Evolutionary conservation across 2,888 invertebrate species (phyloP).

Genomic region (Clostera curtula): DNA sequence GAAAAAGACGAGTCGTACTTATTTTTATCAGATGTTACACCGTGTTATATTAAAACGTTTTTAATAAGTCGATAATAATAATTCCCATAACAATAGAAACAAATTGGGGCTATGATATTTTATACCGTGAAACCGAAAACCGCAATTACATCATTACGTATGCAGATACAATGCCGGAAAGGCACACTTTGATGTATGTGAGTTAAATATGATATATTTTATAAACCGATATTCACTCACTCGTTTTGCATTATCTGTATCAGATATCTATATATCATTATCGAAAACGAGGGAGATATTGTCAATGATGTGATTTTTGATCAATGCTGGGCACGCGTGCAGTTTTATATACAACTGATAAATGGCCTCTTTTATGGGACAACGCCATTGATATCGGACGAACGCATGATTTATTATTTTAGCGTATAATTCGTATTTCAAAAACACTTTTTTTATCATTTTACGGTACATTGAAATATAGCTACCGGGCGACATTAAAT

Average conservation of each 20-base stretch:
- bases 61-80: too few species aligned
- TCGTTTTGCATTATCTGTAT: conserved; percentile 26
- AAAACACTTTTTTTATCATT: conserved; percentile 45
- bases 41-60: too few species aligned
- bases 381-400: conserved; percentile 51
- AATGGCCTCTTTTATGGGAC: conserved; percentile 56
- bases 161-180: conserved; percentile 47
- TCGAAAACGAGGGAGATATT: conserved; percentile 49
- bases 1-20: too few species aligned
- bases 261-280: conserved; percentile 51
- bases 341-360: conserved; percentile 56
- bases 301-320: conserved; percentile 55
- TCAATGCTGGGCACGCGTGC: conserved; percentile 52
- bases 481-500: conserved; percentile 18
- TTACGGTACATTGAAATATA: conserved; percentile 35
- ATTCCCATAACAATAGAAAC: too few species aligned
- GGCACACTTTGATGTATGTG: conserved; percentile 45
- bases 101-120: too few species aligned
- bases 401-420: conserved; percentile 57
- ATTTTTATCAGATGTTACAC: too few species aligned
- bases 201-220: conserved; percentile 62
- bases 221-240: conserved; percentile 43
- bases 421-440: conserved; percentile 46
- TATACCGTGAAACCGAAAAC: conserved; percentile 42
- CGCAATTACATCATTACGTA: conserved; percentile 34